These are phyloP conservation scores for Poeciliopsis gracilis DNA, from an alignment of 2,797 vertebrate genomes.

Conservation along the genomic window DNA sequence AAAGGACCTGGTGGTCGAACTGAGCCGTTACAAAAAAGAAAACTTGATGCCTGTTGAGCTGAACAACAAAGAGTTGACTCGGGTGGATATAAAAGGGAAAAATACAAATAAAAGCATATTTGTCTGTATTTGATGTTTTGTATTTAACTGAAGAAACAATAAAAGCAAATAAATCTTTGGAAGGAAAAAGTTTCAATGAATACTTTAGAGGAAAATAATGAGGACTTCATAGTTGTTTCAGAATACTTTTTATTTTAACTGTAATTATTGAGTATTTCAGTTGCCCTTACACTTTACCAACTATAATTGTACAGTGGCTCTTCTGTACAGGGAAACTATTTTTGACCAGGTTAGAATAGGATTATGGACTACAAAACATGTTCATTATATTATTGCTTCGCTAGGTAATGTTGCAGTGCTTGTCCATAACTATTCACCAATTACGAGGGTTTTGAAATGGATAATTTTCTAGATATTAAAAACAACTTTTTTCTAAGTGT, in stretches of 20 bases:
- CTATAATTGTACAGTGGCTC: neutral
- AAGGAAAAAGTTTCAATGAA: neutral
- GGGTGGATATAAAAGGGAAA: neutral
- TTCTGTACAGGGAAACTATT: too few relatives aligned
- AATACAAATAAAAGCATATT: neutral
- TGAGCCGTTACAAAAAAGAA: slow-evolving; percentile 2
- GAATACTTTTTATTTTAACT: neutral
- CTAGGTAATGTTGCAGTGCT: too few relatives aligned
- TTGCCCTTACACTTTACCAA: neutral
- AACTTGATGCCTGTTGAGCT: neutral
- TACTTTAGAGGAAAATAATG: neutral
- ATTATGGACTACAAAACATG: too few relatives aligned
- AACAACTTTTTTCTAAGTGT: too few relatives aligned
- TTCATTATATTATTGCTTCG: too few relatives aligned
- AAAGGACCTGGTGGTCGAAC: slow-evolving; percentile 13
- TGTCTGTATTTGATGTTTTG: neutral
- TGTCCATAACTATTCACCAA: too few relatives aligned
- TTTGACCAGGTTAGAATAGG: too few relatives aligned
- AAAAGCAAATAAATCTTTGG: neutral
- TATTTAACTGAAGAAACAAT: neutral
- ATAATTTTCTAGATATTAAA: too few relatives aligned
- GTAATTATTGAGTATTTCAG: neutral
- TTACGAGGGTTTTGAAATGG: too few relatives aligned
- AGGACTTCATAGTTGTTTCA: neutral
- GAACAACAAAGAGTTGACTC: neutral